Evolutionary conservation across 2,797 vertebrate species (phyloP).

Genomic region (Gorsachius magnificus): DNA sequence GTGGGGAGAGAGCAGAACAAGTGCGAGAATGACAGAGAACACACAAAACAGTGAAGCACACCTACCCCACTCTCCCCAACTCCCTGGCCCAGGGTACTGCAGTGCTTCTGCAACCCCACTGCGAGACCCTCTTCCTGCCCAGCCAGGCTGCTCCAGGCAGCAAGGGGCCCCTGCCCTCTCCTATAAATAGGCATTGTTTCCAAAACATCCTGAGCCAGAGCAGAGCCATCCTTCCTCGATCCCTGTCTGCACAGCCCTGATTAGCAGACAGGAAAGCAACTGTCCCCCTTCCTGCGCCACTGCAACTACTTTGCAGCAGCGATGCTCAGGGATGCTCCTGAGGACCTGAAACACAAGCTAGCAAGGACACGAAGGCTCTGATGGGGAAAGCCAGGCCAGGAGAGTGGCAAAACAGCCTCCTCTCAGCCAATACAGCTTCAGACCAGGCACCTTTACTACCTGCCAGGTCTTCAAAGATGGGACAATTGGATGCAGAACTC

Average conservation of each 20-base stretch:
- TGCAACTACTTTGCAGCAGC: neutral
- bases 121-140: neutral
- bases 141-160: neutral
- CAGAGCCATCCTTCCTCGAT: slow-evolving; percentile 66
- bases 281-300: neutral
- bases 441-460: neutral
- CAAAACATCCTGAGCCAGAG: slow-evolving; percentile 65
- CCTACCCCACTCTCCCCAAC: neutral
- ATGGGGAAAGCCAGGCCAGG: neutral
- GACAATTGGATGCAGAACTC: neutral
- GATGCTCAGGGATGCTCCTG: fast-evolving
- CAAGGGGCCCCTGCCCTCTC: neutral
- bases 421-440: neutral
- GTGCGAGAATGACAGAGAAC: neutral
- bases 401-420: neutral
- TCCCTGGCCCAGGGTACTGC: neutral
- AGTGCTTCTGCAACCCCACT: neutral
- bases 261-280: slow-evolving; percentile 66
- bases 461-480: neutral
- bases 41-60: neutral
- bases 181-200: slow-evolving; percentile 64
- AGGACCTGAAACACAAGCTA: neutral
- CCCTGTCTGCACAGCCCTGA: slow-evolving; percentile 43
- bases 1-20: neutral
- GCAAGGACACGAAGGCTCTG: neutral